These are phyloP conservation scores for Metridium senile DNA, from an alignment of 92 coral and sea anemone species.

Conservation along the genomic window DNA sequence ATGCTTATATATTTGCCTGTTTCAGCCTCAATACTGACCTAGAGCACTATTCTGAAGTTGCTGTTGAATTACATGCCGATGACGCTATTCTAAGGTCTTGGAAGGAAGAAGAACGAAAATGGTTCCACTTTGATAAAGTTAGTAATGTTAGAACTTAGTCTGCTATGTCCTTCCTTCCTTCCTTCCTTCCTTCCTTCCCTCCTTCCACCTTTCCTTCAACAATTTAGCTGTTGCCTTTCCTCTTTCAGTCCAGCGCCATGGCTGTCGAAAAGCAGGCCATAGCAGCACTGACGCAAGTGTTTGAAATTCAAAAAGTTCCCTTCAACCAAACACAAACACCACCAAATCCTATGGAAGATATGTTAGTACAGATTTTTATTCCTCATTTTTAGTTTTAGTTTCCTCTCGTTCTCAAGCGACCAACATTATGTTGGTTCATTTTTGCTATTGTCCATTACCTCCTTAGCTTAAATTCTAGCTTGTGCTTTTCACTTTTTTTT, in stretches of 20 bases:
- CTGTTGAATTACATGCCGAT: conserved; percentile 30
- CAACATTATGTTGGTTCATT: too few species aligned
- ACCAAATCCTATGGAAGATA: conserved; percentile 32
- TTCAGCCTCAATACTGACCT: conserved; percentile 55
- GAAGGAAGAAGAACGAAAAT: conserved; percentile 57
- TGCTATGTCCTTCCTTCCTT: too few species aligned
- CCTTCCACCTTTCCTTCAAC: neutral
- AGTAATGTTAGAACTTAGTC: too few species aligned
- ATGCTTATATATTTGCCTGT: too few species aligned
- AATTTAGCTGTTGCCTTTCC: too few species aligned
- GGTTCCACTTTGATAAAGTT: conserved; percentile 43
- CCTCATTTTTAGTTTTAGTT: too few species aligned
- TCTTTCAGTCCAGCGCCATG: conserved; percentile 32
- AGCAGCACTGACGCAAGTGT: conserved; percentile 40
- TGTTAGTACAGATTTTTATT: conserved; percentile 29
- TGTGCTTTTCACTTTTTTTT: neutral
- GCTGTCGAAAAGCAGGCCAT: conserved; percentile 23
- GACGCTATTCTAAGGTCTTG: conserved; percentile 41
- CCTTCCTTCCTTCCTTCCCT: too few species aligned
- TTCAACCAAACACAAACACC: conserved; percentile 27
- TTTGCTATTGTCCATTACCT: too few species aligned
- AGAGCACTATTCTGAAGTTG: conserved; percentile 43
- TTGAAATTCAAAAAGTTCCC: conserved; percentile 61
- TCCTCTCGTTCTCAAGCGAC: too few species aligned
- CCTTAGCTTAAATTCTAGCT: neutral